Conservation (phyloP, 2,113 vertebrate species). For the Paraplagusia blochii region DNA sequence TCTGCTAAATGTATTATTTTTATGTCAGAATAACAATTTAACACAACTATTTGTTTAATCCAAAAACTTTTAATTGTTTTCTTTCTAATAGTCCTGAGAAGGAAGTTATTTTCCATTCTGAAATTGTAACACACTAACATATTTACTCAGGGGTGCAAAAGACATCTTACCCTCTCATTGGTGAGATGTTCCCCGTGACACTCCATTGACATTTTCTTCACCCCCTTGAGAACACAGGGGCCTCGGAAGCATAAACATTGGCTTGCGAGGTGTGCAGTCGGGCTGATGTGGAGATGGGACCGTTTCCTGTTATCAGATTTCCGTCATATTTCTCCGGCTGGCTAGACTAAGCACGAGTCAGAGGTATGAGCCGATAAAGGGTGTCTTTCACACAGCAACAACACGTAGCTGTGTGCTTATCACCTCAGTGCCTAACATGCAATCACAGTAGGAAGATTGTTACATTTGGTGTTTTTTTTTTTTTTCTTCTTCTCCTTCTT, state of each 20-base stretch:
- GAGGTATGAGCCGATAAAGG: constrained; percentile 81
- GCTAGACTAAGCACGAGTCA: constrained; percentile 83
- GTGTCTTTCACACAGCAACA: constrained; percentile 82
- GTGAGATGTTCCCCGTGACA: constrained; percentile 52
- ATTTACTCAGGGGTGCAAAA: constrained; percentile 28
- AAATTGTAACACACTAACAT: constrained; percentile 3
- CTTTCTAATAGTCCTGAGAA: too few relatives aligned
- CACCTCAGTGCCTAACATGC: constrained; percentile 77
- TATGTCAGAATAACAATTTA: too few relatives aligned
- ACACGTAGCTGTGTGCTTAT: constrained; percentile 81
- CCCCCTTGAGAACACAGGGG: constrained; percentile 65
- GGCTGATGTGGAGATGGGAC: constrained; percentile 77
- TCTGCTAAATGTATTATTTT: too few relatives aligned
- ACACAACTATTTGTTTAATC: too few relatives aligned
- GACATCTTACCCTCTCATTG: constrained; percentile 42
- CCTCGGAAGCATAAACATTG: constrained; percentile 74
- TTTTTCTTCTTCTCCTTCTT: constrained; percentile 61
- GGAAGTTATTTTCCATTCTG: too few relatives aligned
- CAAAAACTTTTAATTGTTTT: too few relatives aligned
- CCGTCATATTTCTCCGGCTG: constrained; percentile 79
- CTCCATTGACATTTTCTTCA: constrained; percentile 73
- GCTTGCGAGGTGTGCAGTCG: constrained; percentile 69
- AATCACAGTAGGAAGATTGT: constrained; percentile 79
- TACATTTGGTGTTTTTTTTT: constrained; percentile 83
- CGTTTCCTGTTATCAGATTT: constrained; percentile 76